A percentile compares a stretch with the other conserved stretches of the same genome.
These are phyloP conservation scores for Drosophila guanche DNA, from an alignment of 1,140 invertebrate species.

Conservation along the genomic window DNA sequence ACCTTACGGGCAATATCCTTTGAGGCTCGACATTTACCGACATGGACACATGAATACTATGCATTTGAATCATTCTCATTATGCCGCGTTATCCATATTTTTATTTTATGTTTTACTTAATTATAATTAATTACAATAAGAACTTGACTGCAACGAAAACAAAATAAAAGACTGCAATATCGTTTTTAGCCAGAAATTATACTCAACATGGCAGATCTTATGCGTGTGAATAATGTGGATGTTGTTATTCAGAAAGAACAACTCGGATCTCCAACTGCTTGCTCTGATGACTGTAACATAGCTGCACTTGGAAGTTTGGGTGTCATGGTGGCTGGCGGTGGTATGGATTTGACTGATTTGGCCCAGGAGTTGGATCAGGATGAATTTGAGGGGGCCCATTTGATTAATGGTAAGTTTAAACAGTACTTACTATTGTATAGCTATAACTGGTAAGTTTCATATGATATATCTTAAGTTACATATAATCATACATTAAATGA, in stretches of 20 bases:
- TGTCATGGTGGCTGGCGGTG: slow-evolving; percentile 87
- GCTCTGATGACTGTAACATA: slow-evolving; percentile 92
- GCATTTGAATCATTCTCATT: too few relatives aligned
- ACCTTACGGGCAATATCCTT: too few relatives aligned
- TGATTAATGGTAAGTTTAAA: slow-evolving; percentile 85
- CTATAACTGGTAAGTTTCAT: too few relatives aligned
- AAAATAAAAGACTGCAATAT: too few relatives aligned
- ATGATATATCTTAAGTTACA: too few relatives aligned
- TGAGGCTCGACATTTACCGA: too few relatives aligned
- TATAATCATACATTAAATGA: too few relatives aligned
- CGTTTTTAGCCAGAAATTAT: background rate
- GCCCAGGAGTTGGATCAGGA: slow-evolving; percentile 91
- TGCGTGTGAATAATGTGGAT: slow-evolving; percentile 86
- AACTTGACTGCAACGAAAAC: too few relatives aligned
- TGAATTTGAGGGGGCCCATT: slow-evolving; percentile 88
- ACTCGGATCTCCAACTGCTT: slow-evolving; percentile 92
- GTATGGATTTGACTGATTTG: slow-evolving; percentile 86
- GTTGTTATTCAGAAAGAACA: slow-evolving; percentile 88
- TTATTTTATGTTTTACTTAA: too few relatives aligned
- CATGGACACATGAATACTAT: too few relatives aligned
- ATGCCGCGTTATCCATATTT: too few relatives aligned
- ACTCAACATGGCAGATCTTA: slow-evolving; percentile 86
- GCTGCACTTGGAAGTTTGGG: slow-evolving; percentile 85
- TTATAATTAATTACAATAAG: too few relatives aligned
- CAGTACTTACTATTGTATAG: background rate